Percentiles rank a stretch among this genome's conserved stretches.
phyloP scores from a whole-genome alignment of 1,140 invertebrate species.

The Sitophilus oryzae region DNA sequence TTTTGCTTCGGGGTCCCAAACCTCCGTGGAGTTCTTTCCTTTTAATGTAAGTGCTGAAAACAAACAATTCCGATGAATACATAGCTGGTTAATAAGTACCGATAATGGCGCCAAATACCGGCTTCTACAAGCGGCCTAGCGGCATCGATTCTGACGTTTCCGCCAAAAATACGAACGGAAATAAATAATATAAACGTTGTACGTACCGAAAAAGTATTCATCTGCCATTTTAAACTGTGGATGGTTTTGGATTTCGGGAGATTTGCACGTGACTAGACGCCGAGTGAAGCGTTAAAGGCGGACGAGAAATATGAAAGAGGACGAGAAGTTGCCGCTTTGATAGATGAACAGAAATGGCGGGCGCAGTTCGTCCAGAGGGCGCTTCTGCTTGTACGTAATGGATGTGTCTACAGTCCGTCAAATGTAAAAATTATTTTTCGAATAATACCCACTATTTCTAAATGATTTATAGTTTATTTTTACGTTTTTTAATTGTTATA shows the following conservation, averaged over 20 bases:
- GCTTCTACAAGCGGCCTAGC: constrained; percentile 29
- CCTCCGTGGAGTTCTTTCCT: constrained; percentile 51
- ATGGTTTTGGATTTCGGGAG: constrained; percentile 34
- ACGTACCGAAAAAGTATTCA: constrained; percentile 45
- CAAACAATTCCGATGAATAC: constrained; percentile 22
- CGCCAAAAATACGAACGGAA: constrained; percentile 15
- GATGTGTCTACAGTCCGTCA: not conserved
- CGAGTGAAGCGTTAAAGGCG: not conserved
- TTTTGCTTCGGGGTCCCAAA: constrained; percentile 57
- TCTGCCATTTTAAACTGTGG: constrained; percentile 39
- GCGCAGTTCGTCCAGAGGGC: not conserved
- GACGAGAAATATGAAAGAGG: not conserved
- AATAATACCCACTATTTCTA: no score
- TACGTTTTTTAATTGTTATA: no score
- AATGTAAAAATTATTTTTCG: not conserved
- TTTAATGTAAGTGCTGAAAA: constrained; percentile 54
- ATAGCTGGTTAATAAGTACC: constrained; percentile 1
- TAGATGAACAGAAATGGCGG: not conserved
- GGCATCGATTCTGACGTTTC: constrained; percentile 3
- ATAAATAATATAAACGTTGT: constrained; percentile 7
- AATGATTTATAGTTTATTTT: no score
- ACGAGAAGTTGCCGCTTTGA: constrained; percentile 2
- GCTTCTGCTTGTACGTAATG: not conserved
- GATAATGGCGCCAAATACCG: constrained; percentile 44
- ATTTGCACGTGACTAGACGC: constrained; percentile 3